phyloP scores from a whole-genome alignment of 1,140 invertebrate genomes.

The Lasioglossum baleicum region DNA sequence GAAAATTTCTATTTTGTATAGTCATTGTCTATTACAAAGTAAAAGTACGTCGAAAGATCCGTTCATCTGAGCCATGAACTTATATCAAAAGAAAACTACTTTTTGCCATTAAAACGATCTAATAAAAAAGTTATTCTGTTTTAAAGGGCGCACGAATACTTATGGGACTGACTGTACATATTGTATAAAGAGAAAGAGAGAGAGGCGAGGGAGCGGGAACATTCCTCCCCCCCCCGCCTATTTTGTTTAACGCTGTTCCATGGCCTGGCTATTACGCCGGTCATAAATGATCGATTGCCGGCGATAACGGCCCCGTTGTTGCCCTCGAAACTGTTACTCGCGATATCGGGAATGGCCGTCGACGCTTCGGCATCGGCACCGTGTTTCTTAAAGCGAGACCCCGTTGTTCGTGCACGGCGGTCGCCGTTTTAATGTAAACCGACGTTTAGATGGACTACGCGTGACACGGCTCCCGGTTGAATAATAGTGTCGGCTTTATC shows the following conservation, averaged over 20 bases:
- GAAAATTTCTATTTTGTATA: too few species aligned
- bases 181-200: too few species aligned
- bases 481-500: not conserved
- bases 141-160: too few species aligned
- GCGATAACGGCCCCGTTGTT: not conserved
- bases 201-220: not conserved
- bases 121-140: too few species aligned
- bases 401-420: not conserved
- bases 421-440: not conserved
- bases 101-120: too few species aligned
- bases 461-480: not conserved
- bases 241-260: constrained; percentile 4
- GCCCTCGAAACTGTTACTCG: not conserved
- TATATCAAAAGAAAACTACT: too few species aligned
- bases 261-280: not conserved
- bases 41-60: too few species aligned
- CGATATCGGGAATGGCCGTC: not conserved
- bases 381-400: not conserved
- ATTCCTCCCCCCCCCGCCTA: not conserved
- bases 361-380: not conserved
- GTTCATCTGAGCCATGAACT: too few species aligned
- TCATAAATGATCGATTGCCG: constrained; percentile 22
- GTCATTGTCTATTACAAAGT: too few species aligned
- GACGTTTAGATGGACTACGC: not conserved
- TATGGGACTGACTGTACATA: too few species aligned